Conservation (phyloP, 2,113 vertebrate genomes). For the Brachyhypopomus occidentalis region DNA sequence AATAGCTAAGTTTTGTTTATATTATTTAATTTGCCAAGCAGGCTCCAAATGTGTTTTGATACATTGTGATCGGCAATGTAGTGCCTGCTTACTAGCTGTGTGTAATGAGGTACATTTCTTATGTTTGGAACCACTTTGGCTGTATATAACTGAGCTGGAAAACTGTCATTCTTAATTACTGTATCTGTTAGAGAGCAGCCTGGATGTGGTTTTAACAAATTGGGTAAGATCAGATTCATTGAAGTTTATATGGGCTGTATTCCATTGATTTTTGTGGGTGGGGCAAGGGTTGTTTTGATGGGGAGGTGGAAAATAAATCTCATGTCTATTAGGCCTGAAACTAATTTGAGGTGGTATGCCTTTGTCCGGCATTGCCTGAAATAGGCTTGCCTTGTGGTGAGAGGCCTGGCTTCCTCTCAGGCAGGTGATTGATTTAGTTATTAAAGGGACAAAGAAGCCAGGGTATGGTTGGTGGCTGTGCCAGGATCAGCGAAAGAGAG, state of each 20-base stretch:
- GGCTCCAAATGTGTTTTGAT: too few species aligned
- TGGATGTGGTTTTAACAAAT: slow-evolving; percentile 26
- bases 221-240: slow-evolving; percentile 15
- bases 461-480: slow-evolving; percentile 1
- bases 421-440: slow-evolving; percentile 44
- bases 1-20: too few species aligned
- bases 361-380: slow-evolving; percentile 27
- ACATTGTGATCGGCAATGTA: too few species aligned
- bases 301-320: slow-evolving; percentile 18
- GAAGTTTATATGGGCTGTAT: slow-evolving; percentile 19
- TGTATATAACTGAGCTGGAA: not conserved
- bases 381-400: slow-evolving; percentile 17
- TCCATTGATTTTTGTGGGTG: slow-evolving; percentile 32
- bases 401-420: slow-evolving; percentile 25
- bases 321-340: slow-evolving; percentile 37
- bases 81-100: not conserved
- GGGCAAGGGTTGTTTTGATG: not conserved
- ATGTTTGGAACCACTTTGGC: not conserved
- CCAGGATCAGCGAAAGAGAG: slow-evolving; percentile 16
- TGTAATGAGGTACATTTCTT: not conserved
- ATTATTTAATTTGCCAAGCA: too few species aligned
- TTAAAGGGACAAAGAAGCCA: slow-evolving; percentile 18
- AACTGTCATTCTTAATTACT: not conserved
- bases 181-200: not conserved
- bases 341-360: slow-evolving; percentile 32